Conservation (phyloP, 2,888 invertebrate genomes). For the Tineola bisselliella region DNA sequence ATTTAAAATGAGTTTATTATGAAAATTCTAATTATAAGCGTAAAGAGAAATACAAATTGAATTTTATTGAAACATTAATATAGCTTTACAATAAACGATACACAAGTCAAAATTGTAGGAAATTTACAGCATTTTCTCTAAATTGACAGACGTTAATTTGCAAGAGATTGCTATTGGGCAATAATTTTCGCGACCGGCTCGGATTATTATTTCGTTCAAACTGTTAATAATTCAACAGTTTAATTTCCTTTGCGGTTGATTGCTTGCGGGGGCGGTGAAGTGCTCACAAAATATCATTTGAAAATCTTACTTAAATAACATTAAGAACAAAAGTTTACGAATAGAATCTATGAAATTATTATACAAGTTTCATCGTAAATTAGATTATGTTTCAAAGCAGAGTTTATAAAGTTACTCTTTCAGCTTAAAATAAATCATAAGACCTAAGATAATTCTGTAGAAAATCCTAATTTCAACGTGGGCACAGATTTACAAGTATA, state of each 20-base stretch:
- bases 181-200: not conserved
- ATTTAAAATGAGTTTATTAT: not conserved
- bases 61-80: not conserved
- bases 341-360: not conserved
- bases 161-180: slow-evolving; percentile 8
- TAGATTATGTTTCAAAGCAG: not conserved
- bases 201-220: slow-evolving; percentile 23
- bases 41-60: not conserved
- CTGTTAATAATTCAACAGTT: slow-evolving; percentile 48
- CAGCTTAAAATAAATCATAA: not conserved
- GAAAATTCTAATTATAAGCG: not conserved
- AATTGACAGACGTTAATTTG: slow-evolving; percentile 10
- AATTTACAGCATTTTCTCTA: not conserved
- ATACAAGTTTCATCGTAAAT: not conserved
- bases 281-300: not conserved
- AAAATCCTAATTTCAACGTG: not conserved
- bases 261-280: slow-evolving; percentile 18
- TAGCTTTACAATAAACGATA: not conserved
- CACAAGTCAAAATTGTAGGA: not conserved
- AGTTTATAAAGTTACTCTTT: not conserved
- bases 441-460: not conserved
- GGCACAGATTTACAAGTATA: no score
- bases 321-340: not conserved
- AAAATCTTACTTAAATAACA: not conserved
- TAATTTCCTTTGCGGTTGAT: slow-evolving; percentile 53